Evolutionary conservation across 2,797 vertebrate genomes (phyloP), one percentile per base, ranked within the genome.

Genomic region (Clarias fuscus): DNA sequence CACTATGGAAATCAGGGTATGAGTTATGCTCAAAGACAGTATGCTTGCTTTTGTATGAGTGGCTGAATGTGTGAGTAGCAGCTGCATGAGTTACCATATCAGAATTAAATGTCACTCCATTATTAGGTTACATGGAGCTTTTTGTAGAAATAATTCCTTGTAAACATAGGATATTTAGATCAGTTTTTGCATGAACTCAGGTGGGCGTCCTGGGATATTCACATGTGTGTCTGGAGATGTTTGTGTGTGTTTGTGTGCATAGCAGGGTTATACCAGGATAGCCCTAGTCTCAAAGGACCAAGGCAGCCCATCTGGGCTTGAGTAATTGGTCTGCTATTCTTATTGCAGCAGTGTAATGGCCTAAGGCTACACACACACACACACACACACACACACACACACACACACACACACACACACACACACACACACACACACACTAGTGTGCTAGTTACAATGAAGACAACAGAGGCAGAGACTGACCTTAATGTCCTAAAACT

Each of bases 281-380:
- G 92, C 89, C 70, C 83, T 33, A 84, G 92, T 92, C 93, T 94
- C 92, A 61, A 83, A 93, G 93, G 93, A 93, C 90, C 87, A 91
- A 88, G 86, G 90, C 87, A 90, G 93, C 93, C 93, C 95, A 95
- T 94, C 92, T 93, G 94, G 93, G 94, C 92, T 92, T 92, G 88
- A 94, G 92, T 94, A 95, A 94, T 94, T 95, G 94, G 94, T 92
- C 94, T 91, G 91, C 94, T 95, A 93, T 95, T 95, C 94, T 93
- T 94, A 95, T 94, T 90, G 94, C 94, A 93, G 94, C 92, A 92
- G 91, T 92, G 92, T 93, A 94, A 94, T 93, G 88, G 92, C 94
- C 94, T 90, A 85, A 82, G 92, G 95, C 93, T 90, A 92, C 92
- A 93, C 92, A 93, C 91, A 93, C 91, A 53, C 79, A 53, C 40